Percentiles rank a stretch among this genome's conserved stretches.
Conservation (phyloP, 2,888 invertebrate genomes). For the Drosophila mulleri region DNA sequence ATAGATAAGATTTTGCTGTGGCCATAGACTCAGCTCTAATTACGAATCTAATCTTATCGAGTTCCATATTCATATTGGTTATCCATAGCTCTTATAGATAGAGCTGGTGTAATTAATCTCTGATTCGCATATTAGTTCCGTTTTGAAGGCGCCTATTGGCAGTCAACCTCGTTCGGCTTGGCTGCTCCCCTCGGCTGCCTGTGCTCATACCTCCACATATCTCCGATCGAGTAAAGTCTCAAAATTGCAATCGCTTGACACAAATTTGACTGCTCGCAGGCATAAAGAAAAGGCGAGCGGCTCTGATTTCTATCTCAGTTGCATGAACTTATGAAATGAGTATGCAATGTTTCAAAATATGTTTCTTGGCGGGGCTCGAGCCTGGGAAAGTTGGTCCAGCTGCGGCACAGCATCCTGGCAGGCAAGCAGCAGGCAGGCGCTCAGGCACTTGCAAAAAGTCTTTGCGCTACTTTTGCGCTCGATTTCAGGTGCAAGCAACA, state of each 20-base stretch:
- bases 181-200: conserved; percentile 22
- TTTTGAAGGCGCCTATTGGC: conserved; percentile 9
- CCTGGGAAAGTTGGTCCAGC: conserved; percentile 58
- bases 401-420: conserved; percentile 61
- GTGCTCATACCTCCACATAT: conserved; percentile 6
- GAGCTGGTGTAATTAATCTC: conserved; percentile 4
- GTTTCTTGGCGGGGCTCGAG: conserved; percentile 22
- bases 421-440: not conserved
- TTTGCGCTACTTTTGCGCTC: conserved; percentile 56
- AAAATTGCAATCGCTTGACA: conserved; percentile 28
- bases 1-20: not conserved
- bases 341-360: conserved; percentile 41
- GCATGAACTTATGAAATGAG: conserved; percentile 62
- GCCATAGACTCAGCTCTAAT: not conserved
- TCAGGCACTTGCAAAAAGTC: conserved; percentile 53
- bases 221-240: conserved; percentile 18
- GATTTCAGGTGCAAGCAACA: conserved; percentile 58
- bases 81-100: not conserved
- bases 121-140: conserved; percentile 30
- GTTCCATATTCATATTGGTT: conserved; percentile 21
- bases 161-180: too few relatives aligned
- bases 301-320: conserved; percentile 44
- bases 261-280: conserved; percentile 51
- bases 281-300: conserved; percentile 46
- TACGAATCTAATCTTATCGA: conserved; percentile 37